Conservation (phyloP, 2,797 vertebrate species). For the Dicrostonyx torquatus region DNA sequence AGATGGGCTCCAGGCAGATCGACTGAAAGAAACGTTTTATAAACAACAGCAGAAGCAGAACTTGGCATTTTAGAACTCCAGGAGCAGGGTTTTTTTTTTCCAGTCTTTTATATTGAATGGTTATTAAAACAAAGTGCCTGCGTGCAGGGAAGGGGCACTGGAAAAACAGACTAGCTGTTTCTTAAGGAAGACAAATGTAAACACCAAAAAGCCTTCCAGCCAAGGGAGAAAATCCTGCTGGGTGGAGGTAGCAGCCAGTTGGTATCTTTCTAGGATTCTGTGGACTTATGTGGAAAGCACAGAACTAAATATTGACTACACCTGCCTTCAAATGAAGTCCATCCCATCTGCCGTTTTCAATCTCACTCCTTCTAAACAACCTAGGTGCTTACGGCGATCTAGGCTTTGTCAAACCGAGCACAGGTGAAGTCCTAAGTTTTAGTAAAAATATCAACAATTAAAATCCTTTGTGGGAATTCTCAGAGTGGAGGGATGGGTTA, state of each 20-base stretch:
- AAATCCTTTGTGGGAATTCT: conserved; percentile 47
- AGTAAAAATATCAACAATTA: neutral
- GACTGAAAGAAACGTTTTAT: neutral
- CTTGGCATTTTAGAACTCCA: neutral
- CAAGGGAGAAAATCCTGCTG: neutral
- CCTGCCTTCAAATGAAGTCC: conserved; percentile 41
- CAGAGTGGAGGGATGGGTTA: neutral
- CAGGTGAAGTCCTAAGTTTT: neutral
- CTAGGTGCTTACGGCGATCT: neutral
- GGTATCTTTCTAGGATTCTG: conserved; percentile 27
- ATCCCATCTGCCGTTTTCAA: neutral
- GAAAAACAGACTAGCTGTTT: conserved; percentile 49
- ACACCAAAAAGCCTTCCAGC: neutral
- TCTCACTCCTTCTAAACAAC: neutral
- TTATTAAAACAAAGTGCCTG: conserved; percentile 48
- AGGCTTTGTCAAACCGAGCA: conserved; percentile 32
- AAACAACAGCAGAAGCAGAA: neutral
- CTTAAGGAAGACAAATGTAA: conserved; percentile 12
- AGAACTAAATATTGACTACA: conserved; percentile 13
- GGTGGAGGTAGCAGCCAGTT: neutral
- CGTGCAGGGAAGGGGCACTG: neutral
- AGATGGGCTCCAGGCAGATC: neutral
- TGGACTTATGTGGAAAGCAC: neutral
- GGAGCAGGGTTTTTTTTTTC: conserved; percentile 34
- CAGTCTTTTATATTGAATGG: conserved; percentile 28